Percentiles rank a stretch among this genome's conserved stretches.
These are phyloP conservation scores for Bhutanitis thaidina DNA, from an alignment of 2,888 invertebrate species.

Conservation along the genomic window DNA sequence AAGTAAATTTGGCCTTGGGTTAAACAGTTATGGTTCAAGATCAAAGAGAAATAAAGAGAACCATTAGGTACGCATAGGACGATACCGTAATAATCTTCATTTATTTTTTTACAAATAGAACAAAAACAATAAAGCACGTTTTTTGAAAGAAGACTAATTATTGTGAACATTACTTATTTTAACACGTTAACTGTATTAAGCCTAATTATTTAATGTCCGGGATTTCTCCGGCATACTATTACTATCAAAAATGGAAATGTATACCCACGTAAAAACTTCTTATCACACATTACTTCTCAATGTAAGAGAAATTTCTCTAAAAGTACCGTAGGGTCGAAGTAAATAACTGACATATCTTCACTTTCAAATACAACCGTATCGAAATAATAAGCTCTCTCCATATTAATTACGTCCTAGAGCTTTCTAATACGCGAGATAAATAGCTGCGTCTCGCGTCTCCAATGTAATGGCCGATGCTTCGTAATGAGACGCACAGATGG, in stretches of 20 bases:
- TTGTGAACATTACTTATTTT: no score
- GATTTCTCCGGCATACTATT: constrained; percentile 21
- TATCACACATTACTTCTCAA: constrained; percentile 45
- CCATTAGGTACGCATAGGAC: no score
- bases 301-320: constrained; percentile 60
- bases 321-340: constrained; percentile 48
- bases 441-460: constrained; percentile 39
- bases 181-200: no score
- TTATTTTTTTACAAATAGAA: no score
- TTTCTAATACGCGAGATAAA: constrained; percentile 61
- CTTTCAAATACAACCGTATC: constrained; percentile 46
- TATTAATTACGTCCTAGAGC: constrained; percentile 72
- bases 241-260: constrained; percentile 28
- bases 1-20: no score
- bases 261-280: constrained; percentile 27
- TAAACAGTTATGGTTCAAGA: no score
- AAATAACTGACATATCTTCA: constrained; percentile 49
- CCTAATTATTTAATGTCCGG: constrained; percentile 10
- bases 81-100: no score
- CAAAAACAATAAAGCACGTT: no score
- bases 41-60: no score
- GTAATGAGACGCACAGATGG: constrained; percentile 48
- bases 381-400: constrained; percentile 69
- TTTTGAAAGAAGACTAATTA: constrained; percentile 13
- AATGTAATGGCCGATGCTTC: constrained; percentile 45